Evolutionary conservation across 2,797 vertebrate species (phyloP), one percentile per base, ranked within the genome.

Genomic region (Hydrocynus forskahlii): DNA sequence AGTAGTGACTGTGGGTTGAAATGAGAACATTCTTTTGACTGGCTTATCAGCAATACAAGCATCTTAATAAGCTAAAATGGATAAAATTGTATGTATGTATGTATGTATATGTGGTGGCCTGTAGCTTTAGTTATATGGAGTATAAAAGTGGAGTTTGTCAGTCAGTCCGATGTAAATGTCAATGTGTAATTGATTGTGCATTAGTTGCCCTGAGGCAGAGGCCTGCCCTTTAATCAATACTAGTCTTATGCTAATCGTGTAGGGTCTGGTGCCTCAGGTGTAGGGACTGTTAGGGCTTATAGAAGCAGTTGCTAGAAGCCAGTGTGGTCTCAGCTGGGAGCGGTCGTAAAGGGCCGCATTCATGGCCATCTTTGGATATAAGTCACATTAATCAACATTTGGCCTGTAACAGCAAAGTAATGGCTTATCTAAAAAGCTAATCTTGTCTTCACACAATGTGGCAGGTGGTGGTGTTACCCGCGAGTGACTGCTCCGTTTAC

Each of bases 221-320:
- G 73, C 88, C 90, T 84, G 86, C 85, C 81, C 86, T 89, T 88
- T 87, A 90, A 93, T 94, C 92, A 89, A 93, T 93, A 92, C 91
- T 87, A 88, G 87, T 89, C 90, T 92, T 92, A 92, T 89, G 84
- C 87, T 92, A 92, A 93, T 92, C 90, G 92, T 90, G 89, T 87
- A 78, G 88, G 78, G 89, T 86, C 88, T 89, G 85, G 83, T 84
- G 88, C 80, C 85, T 63, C 84, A 80, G 83, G 88, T 86, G 81
- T 89, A 90, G 88, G 87, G 86, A 78, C 60, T 57, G 35, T 78
- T 7, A 59, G 29, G 54, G 62, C 62, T 45, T 90, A 90, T 88
- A 88, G 90, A 70, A 78, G 55, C 59, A 66, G 43, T 23, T 21
- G 63, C 70, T 54, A 10, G 50, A 35, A n/a, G 71, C 7, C 64